Percentiles rank a stretch among this genome's conserved stretches.
phyloP scores from a whole-genome alignment of 2,888 invertebrate species.

The Rhagonycha lutea region DNA sequence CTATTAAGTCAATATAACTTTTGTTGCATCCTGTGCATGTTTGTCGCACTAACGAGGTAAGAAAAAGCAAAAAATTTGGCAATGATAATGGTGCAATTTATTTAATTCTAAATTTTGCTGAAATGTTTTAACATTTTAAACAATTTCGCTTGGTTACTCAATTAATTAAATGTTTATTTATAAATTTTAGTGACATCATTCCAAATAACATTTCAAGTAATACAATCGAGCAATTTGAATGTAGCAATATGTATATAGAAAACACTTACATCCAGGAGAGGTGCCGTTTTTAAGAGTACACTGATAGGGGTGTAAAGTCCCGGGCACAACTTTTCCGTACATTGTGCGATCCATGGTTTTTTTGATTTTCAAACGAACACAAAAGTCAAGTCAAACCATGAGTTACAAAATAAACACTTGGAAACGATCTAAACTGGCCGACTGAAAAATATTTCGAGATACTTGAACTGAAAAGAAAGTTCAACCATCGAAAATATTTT shows the following conservation, averaged over 20 bases:
- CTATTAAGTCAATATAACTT: not conserved
- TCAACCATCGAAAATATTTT: constrained; percentile 41
- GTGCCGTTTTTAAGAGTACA: constrained; percentile 83
- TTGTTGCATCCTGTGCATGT: not conserved
- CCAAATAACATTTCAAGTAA: not conserved
- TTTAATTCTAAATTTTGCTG: not conserved
- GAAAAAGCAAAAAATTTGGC: not conserved
- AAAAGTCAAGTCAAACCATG: not conserved
- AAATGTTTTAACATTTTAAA: not conserved
- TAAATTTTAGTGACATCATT: constrained; percentile 5
- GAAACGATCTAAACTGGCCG: not conserved
- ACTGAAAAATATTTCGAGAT: not conserved
- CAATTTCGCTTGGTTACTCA: not conserved
- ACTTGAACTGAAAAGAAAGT: constrained; percentile 19
- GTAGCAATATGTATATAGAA: constrained; percentile 6
- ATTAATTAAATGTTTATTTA: not conserved
- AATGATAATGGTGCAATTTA: not conserved
- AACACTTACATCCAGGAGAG: constrained; percentile 83
- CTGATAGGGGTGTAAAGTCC: constrained; percentile 84
- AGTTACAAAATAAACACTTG: not conserved
- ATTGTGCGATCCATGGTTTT: constrained; percentile 81
- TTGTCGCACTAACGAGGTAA: not conserved
- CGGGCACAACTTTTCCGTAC: constrained; percentile 86
- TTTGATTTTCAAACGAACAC: not conserved
- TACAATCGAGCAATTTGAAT: not conserved